Evolutionary conservation across 2,113 vertebrate species (phyloP), one percentile per base, ranked within the genome.

Genomic region (Kryptolebias marmoratus): DNA sequence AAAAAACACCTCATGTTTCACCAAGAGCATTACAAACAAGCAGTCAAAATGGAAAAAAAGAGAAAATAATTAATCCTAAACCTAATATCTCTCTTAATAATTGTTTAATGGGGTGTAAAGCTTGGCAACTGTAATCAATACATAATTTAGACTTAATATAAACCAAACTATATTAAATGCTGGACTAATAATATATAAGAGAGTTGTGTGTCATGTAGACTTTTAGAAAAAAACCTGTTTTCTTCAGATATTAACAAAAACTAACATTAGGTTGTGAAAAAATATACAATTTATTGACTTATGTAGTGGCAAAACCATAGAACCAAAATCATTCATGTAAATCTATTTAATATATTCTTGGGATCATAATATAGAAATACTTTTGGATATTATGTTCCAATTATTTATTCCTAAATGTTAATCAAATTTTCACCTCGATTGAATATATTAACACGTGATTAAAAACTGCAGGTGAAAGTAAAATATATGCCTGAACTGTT

Each of bases 21-120:
- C 78, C 28, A 66, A 73, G 64, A 87, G 58, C 68, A 80, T 80
- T 84, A 84, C 42, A 36, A 74, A 48, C 47, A 42, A 67, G 44
- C 55, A 59, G 61, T 70, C 47, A 56, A 53, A 68, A 68, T 22
- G 49, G 48, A 61, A 68, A 75, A 54, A 62, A 58, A 68, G 28
- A 49, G 48, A 61, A 68, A 75, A 54, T 59, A 58, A 7, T 27
- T 16, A 36, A 64, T 56, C 10, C 42, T 36, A 53, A 69, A 54
- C 13, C 45, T 66, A 27, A 79, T 36, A 42, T 69, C 62, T 75
- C 6, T 68, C 30, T 61, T 10, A 63, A 70, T 3, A 63, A 55
- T 30, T 59, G 10, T 9, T 6, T 64, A 3, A 61, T 55, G 11
- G 1, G 63, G 18, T 77, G 11, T 50, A 65, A 57, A 57, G 47